Evolutionary conservation across 2,888 invertebrate genomes (phyloP).

Genomic region (Bombylius discolor): DNA sequence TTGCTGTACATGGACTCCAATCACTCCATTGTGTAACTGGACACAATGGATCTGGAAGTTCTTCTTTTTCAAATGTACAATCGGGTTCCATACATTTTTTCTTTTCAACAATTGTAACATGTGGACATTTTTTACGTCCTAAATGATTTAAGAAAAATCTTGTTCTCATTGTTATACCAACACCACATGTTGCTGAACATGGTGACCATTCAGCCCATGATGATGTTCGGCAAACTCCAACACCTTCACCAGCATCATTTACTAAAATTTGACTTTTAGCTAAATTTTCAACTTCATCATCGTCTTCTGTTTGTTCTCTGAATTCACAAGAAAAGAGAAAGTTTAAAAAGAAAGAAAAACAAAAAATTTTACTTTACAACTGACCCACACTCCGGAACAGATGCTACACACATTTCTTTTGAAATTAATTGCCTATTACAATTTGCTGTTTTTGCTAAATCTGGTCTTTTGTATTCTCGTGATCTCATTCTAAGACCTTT

Average conservation of each 20-base stretch:
- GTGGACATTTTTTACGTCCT: slow-evolving; percentile 70
- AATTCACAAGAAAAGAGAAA: background rate
- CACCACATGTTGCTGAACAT: slow-evolving; percentile 76
- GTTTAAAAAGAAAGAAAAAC: background rate
- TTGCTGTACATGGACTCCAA: slow-evolving; percentile 84
- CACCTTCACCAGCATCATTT: slow-evolving; percentile 31
- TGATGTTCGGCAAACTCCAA: slow-evolving; percentile 31
- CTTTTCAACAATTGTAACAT: slow-evolving; percentile 62
- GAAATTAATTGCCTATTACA: slow-evolving; percentile 64
- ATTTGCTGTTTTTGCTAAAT: slow-evolving; percentile 56
- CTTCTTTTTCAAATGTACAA: slow-evolving; percentile 39
- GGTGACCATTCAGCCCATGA: slow-evolving; percentile 45
- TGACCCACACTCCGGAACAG: slow-evolving; percentile 60
- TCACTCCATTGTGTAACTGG: slow-evolving; percentile 81
- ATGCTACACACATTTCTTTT: slow-evolving; percentile 83
- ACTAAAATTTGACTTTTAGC: slow-evolving; percentile 27
- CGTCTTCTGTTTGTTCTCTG: slow-evolving; percentile 7
- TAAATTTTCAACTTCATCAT: slow-evolving; percentile 35
- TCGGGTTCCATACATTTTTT: slow-evolving; percentile 58
- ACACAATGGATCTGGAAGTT: slow-evolving; percentile 47
- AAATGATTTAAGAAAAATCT: slow-evolving; percentile 60
- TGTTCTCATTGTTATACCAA: slow-evolving; percentile 61
- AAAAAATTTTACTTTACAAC: slow-evolving; percentile 22
- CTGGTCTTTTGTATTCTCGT: slow-evolving; percentile 53
- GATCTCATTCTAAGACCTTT: slow-evolving; percentile 71